phyloP scores from a whole-genome alignment of 1,140 invertebrate genomes.

The Procambarus clarkii region DNA sequence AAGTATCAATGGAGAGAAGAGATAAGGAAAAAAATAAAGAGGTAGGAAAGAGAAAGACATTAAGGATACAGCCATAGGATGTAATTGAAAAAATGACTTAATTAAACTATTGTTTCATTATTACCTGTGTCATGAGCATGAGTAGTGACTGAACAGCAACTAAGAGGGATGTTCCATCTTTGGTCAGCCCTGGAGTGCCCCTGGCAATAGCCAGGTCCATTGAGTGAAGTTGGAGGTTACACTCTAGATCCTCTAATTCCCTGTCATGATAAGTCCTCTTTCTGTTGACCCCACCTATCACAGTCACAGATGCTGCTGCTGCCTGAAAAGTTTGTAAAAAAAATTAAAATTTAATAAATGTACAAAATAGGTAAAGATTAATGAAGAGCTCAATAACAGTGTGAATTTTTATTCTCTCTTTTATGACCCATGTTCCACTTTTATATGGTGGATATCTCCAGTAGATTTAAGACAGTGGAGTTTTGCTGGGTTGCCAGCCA shows the following conservation, averaged over 20 bases:
- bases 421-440: too few relatives aligned
- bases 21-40: too few relatives aligned
- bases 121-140: slow-evolving; percentile 60
- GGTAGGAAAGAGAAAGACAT: too few relatives aligned
- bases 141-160: slow-evolving; percentile 54
- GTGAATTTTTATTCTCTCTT: too few relatives aligned
- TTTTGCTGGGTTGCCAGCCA: too few relatives aligned
- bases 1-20: too few relatives aligned
- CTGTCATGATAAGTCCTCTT: slow-evolving; percentile 62
- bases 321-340: slow-evolving; percentile 17
- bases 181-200: slow-evolving; percentile 54
- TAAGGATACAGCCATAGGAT: too few relatives aligned
- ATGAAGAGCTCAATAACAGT: too few relatives aligned
- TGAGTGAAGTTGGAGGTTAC: slow-evolving; percentile 51
- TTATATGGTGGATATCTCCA: too few relatives aligned
- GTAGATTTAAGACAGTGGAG: too few relatives aligned
- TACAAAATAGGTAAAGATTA: neutral
- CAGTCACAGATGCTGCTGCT: neutral
- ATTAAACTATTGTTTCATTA: neutral
- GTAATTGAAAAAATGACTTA: too few relatives aligned
- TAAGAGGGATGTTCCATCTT: slow-evolving; percentile 52
- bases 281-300: neutral
- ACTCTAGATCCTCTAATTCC: slow-evolving; percentile 49
- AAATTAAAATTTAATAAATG: neutral
- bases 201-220: slow-evolving; percentile 47